Evolutionary conservation across 1,140 invertebrate species (phyloP), one percentile per base, ranked within the genome.

Genomic region (Mamestra configurata): DNA sequence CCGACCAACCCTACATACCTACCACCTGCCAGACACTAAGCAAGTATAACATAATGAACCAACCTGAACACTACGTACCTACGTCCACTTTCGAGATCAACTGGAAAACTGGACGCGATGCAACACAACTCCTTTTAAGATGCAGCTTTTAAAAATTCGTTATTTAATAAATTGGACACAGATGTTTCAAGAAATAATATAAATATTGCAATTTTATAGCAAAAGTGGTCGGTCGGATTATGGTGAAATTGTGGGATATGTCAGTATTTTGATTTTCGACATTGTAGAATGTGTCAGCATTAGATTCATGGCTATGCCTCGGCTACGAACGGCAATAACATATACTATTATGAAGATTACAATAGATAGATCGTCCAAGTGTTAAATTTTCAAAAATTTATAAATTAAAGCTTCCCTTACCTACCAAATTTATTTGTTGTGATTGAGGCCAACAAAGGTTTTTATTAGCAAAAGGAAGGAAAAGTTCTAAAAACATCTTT

Each of bases 1-100:
- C 81, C 83, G 73, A 81, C 86, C 89, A 91, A 89, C 91, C 90
- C 91, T 91, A 93, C 88, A 90, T 93, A 94, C 85, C 86, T 93
- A 94, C 90, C 90, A 93, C 92, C 92, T 94, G 93, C 89, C 93
- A 93, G 90, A 93, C 92, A 86, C 88, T 91, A 89, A 86, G 91
- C 85, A 82, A 84, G 81, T 93, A 92, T 92, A 91, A 86, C 81
- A 82, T 84, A 64, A 82, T 80, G 77, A 85, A 82, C 81, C 81
- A 75, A 53, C 81, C 83, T 81, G 59, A 82, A 83, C 82, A 85
- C 71, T 71, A 83, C 73, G 51, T 72, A 43, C n/a, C n/a, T n/a
- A n/a, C 46, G 68, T 46, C n/a, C 82, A 81, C 79, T 79, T 85
- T 83, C 79, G 64, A 88, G 81, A 84, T 64, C 80, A 87, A 86